Percentiles rank a stretch among this genome's conserved stretches.
These are phyloP conservation scores for Sebastes iracundus DNA, from an alignment of 2,797 vertebrate genomes.

Conservation along the genomic window DNA sequence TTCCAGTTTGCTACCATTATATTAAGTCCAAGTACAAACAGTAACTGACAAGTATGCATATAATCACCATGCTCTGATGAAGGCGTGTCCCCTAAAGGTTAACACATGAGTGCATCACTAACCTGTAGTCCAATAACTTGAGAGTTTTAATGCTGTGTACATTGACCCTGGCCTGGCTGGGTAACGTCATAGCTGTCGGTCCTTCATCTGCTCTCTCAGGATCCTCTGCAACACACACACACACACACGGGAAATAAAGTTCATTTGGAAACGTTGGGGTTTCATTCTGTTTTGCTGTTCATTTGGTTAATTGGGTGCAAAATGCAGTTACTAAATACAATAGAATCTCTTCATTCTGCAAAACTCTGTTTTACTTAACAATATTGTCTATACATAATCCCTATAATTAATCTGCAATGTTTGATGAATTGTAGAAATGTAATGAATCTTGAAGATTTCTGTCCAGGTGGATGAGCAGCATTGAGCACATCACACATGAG, in stretches of 20 bases:
- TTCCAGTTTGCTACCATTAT: background rate
- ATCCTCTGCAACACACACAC: conserved; percentile 76
- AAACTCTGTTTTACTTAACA: background rate
- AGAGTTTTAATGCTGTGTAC: conserved; percentile 86
- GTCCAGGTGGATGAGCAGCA: background rate
- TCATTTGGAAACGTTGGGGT: background rate
- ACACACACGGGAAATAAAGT: background rate
- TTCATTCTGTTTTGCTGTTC: background rate
- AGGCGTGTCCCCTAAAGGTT: background rate
- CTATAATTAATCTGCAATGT: background rate
- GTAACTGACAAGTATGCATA: background rate
- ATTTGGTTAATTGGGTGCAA: background rate
- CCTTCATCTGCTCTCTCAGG: conserved; percentile 58
- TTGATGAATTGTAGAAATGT: background rate
- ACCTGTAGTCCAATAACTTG: conserved; percentile 91
- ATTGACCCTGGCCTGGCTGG: conserved; percentile 88
- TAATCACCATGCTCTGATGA: background rate
- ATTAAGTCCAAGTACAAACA: background rate
- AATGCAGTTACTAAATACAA: background rate
- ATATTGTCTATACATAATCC: background rate
- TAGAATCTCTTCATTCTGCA: background rate
- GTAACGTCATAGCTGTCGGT: conserved; percentile 91
- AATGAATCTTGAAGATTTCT: background rate
- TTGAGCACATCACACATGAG: background rate
- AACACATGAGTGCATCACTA: background rate